phyloP scores from a whole-genome alignment of 2,888 invertebrate species.

The Sesamia inferens region DNA sequence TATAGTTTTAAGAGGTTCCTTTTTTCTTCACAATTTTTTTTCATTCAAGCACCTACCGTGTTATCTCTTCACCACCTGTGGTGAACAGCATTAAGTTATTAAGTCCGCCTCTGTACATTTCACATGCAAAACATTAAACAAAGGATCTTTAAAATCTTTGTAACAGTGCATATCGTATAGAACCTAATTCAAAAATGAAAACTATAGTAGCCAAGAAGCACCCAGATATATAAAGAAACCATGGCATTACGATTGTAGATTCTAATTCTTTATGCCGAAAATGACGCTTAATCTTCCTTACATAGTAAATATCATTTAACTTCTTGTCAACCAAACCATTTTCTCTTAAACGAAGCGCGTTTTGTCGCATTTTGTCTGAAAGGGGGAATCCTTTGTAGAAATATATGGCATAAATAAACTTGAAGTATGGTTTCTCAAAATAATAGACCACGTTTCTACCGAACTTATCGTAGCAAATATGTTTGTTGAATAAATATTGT shows the following conservation, averaged over 20 bases:
- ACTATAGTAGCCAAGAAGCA: conserved; percentile 11
- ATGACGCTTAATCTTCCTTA: conserved; percentile 27
- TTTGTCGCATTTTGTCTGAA: conserved; percentile 29
- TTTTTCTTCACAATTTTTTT: too few species aligned
- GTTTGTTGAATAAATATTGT: too few species aligned
- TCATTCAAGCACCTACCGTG: too few species aligned
- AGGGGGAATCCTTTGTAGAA: conserved; percentile 60
- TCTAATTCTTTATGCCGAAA: conserved; percentile 8
- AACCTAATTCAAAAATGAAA: conserved; percentile 49
- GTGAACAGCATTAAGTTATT: too few species aligned
- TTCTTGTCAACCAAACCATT: conserved; percentile 48
- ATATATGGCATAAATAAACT: conserved; percentile 29
- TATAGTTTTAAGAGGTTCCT: too few species aligned
- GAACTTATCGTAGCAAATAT: conserved; percentile 26
- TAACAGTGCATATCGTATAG: background rate
- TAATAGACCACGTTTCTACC: conserved; percentile 26
- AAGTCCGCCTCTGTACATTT: too few species aligned
- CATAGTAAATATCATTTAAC: conserved; percentile 26
- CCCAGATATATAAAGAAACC: conserved; percentile 56
- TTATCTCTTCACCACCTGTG: too few species aligned
- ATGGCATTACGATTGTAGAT: conserved; percentile 41
- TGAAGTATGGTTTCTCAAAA: conserved; percentile 33
- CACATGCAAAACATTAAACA: too few species aligned
- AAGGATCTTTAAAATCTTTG: too few species aligned
- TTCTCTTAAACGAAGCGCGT: conserved; percentile 44